Evolutionary conservation across 2,888 invertebrate genomes (phyloP).

Genomic region (Polyommatus iphigenia): DNA sequence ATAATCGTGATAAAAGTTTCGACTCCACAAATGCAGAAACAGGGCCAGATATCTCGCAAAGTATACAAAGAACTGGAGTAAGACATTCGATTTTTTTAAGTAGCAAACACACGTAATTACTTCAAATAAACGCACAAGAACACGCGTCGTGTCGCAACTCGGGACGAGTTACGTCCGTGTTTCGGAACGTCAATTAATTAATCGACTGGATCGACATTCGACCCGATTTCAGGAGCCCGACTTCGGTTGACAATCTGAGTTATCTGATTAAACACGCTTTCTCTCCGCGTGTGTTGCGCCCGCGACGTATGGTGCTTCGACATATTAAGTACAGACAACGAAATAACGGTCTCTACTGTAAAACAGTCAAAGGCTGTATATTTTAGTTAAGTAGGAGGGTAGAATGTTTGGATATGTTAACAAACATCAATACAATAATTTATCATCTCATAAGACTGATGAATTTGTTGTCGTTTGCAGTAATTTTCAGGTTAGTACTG

Average conservation of each 20-base stretch:
- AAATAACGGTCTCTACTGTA: constrained; percentile 16
- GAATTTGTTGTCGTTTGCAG: not conserved
- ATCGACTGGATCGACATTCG: constrained; percentile 79
- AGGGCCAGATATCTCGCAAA: not conserved
- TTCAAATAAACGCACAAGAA: constrained; percentile 21
- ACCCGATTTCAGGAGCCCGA: constrained; percentile 78
- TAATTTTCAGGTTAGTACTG: not conserved
- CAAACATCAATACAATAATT: not conserved
- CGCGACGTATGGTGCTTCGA: constrained; percentile 36
- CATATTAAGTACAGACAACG: constrained; percentile 15
- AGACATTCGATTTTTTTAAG: not conserved
- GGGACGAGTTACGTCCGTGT: constrained; percentile 70
- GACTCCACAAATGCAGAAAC: not conserved
- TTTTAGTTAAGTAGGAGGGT: not conserved
- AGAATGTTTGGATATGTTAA: not conserved
- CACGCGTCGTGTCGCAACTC: constrained; percentile 59
- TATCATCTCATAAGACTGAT: too few relatives aligned
- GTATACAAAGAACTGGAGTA: not conserved
- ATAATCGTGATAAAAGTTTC: not conserved
- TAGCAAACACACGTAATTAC: not conserved
- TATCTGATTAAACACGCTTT: constrained; percentile 80
- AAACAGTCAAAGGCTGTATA: not conserved
- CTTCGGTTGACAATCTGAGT: constrained; percentile 77
- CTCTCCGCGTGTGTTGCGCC: constrained; percentile 52
- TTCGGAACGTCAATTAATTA: constrained; percentile 78